Evolutionary conservation across 2,113 vertebrate genomes (phyloP), one percentile per base, ranked within the genome.

Genomic region (Oreochromis niloticus): DNA sequence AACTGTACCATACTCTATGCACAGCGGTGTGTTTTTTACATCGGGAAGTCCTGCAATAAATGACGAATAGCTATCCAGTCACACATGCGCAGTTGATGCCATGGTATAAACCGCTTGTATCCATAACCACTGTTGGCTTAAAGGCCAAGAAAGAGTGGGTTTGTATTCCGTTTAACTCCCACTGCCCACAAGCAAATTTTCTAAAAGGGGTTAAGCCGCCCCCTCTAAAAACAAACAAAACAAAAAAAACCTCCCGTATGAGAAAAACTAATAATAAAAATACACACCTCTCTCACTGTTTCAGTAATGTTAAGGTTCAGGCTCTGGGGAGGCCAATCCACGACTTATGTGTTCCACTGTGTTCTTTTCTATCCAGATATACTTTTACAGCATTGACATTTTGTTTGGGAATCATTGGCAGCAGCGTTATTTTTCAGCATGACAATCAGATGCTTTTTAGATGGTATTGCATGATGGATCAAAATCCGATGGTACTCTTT

Each of bases 1-100:
- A 46, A 4, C 22, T 3, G 13, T 9, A 0, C 0, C 1, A 1
- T 22, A 32, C 3, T n/a, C 80, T 5, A 14, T 0, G 2, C 2
- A 4, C 14, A 4, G 48, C 16, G 19, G 11, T 9, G 6, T 17
- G 59, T 34, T 88, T 12, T 71, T 71, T 71, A 71, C 13, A 43
- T 4, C 39, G 27, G 41, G 39, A 46, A 46, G 39, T 46, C 8
- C 13, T 73, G 39, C 41, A 27, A 16, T 66, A 71, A 71, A 6
- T 46, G 3, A 46, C 22, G 14, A 27, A 73, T 71, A 43, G 34
- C 34, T 46, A 27, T 46, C 7, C 13, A 46, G 22, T 46, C 41
- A 46, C 82, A 86, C 83, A 87, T 89, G 88, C 88, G 83, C 85
- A 80, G 22, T 46, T 48, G 14, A 43, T 73, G 41, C 41, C 41